phyloP scores from a whole-genome alignment of 2,113 vertebrate genomes.

The Mastomys natalensis region DNA sequence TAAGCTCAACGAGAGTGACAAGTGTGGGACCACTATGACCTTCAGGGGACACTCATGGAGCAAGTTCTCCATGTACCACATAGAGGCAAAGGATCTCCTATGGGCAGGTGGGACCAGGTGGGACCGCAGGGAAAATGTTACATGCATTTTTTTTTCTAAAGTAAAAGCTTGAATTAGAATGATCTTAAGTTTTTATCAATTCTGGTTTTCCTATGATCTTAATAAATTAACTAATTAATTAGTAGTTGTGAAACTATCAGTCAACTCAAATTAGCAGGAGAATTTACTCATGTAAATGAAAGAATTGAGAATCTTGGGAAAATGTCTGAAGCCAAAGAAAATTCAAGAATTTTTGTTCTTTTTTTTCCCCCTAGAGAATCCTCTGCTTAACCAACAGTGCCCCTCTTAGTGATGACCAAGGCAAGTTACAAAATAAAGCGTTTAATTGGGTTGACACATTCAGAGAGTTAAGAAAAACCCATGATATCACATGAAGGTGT shows the following conservation, averaged over 20 bases:
- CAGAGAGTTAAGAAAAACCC: neutral
- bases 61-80: neutral
- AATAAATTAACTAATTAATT: neutral
- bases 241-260: neutral
- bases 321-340: neutral
- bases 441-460: neutral
- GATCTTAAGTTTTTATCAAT: neutral
- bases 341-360: neutral
- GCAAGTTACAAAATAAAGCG: neutral
- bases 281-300: constrained; percentile 30
- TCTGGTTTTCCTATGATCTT: neutral
- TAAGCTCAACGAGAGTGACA: neutral
- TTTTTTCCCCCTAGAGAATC: neutral
- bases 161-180: neutral
- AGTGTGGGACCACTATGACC: neutral
- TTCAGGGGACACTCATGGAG: neutral
- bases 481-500: neutral
- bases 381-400: neutral
- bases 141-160: neutral
- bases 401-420: neutral
- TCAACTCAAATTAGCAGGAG: constrained; percentile 11
- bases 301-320: neutral
- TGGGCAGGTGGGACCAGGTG: neutral
- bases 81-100: no score
- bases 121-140: neutral